Evolutionary conservation across 2,888 invertebrate genomes (phyloP).

Genomic region (Pardosa pseudoannulata): DNA sequence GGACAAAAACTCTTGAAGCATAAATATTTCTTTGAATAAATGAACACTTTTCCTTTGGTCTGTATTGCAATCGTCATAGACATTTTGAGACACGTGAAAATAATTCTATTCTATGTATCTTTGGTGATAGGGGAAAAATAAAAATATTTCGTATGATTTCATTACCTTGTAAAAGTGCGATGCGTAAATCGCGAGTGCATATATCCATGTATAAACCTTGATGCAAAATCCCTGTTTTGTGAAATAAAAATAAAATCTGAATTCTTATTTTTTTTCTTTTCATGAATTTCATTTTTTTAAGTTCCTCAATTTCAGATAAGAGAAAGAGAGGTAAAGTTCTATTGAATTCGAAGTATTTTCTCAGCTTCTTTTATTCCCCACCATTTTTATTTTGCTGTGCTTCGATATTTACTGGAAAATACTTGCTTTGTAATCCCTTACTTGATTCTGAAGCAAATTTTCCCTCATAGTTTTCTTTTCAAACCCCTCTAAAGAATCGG

Average conservation of each 20-base stretch:
- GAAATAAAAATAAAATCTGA: background rate
- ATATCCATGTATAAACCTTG: background rate
- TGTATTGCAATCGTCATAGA: too few relatives aligned
- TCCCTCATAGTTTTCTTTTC: constrained; percentile 14
- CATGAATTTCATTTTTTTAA: background rate
- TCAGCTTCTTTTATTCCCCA: background rate
- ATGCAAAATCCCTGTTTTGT: background rate
- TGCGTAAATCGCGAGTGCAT: background rate
- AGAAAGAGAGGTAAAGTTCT: background rate
- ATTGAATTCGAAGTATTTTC: background rate
- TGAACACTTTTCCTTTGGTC: too few relatives aligned
- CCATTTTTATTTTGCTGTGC: background rate
- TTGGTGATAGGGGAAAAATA: too few relatives aligned
- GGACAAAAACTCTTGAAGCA: too few relatives aligned
- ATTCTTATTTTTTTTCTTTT: background rate
- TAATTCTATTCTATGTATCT: too few relatives aligned
- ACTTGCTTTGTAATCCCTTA: constrained; percentile 17
- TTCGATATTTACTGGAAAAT: constrained; percentile 7
- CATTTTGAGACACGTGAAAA: too few relatives aligned
- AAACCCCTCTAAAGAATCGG: constrained; percentile 11
- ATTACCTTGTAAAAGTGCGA: too few relatives aligned
- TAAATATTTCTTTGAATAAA: too few relatives aligned
- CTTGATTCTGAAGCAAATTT: background rate
- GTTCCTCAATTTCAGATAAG: constrained; percentile 3
- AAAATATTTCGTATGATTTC: too few relatives aligned